Base-by-base conservation (phyloP, 2,797 vertebrate species). In the Pipistrellus nathusii region DNA sequence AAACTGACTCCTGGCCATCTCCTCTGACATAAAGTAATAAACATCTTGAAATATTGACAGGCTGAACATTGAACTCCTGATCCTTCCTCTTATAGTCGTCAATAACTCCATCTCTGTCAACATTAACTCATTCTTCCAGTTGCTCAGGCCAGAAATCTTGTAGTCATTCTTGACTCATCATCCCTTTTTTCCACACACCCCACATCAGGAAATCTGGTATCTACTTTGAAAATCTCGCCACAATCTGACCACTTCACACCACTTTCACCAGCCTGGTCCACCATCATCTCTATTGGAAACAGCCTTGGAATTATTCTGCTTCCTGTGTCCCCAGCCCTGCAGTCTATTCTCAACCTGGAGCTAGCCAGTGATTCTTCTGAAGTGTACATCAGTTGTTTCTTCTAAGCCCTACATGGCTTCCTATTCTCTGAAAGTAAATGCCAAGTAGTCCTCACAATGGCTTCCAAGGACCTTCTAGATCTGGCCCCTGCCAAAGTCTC, bases 141-240 rank as follows among this genome's bases (percentile, higher is more conserved):
- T 80, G 59, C 41, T 88, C 30, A 73, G 64, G 46, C 8, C 48
- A 89, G 57, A 80, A 73, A 76, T 46, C 35, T 85, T 73, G 2
- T 57, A 30, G 48, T 87, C 14, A 85, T 81, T 95, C 18, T 75
- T 90, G 30, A 90, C 17, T 71, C 32, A 25, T 86, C 20, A 25
- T 86, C 15, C 92, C 32, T 84, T 71, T 76, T 41, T 13, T 91
- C 27, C 27, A 76, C 41, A 68, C 9, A 71, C 3, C 17, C 4
- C 44, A 71, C 10, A 8, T 71, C 17, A 76, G 44, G 82, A 95
- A 84, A 83, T 86, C n/a, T 69, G 27, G 27, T 62, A 64, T 87
- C 72, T 73, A n/a, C 8, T 90, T 97, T 93, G 41, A 85, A 85
- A 93, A 46, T 82, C 27, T 66, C 48, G 44, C n/a, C 55, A 88